These are phyloP conservation scores for Heteromyza rotundicornis DNA, from an alignment of 2,888 invertebrate species.

Conservation along the genomic window DNA sequence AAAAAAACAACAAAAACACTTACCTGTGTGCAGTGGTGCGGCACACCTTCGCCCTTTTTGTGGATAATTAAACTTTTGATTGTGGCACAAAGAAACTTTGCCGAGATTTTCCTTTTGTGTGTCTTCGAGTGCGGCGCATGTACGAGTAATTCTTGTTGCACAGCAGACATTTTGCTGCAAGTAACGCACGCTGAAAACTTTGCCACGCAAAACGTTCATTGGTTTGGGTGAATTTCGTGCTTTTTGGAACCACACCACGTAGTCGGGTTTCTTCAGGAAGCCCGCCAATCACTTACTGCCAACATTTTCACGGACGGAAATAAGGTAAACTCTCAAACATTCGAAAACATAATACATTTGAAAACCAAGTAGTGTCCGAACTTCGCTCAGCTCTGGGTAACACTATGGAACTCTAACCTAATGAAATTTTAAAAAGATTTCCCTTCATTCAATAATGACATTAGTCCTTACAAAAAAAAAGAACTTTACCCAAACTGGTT, in stretches of 20 bases:
- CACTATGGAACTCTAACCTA: not conserved
- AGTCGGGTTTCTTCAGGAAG: slow-evolving; percentile 45
- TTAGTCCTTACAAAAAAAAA: no score
- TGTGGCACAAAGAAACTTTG: slow-evolving; percentile 28
- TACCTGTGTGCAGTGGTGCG: slow-evolving; percentile 1
- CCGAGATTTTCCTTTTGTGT: slow-evolving; percentile 15
- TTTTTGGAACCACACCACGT: slow-evolving; percentile 34
- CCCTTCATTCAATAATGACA: not conserved
- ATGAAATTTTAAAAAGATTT: not conserved
- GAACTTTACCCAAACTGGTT: no score
- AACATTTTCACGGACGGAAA: slow-evolving; percentile 64
- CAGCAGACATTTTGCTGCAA: no score
- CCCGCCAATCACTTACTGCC: slow-evolving; percentile 56
- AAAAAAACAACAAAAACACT: slow-evolving; percentile 11
- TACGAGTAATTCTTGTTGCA: no score
- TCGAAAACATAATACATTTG: not conserved
- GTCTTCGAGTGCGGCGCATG: slow-evolving; percentile 4
- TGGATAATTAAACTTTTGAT: slow-evolving; percentile 57
- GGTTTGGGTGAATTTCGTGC: no score
- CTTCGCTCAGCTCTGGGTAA: not conserved
- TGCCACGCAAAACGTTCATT: no score
- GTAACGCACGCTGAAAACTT: no score
- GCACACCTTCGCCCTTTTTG: slow-evolving; percentile 37
- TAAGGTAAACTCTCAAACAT: slow-evolving; percentile 53
- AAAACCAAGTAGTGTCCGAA: not conserved